Evolutionary conservation across 1,140 invertebrate species (phyloP).

Genomic region (Metopolophium dirhodum): DNA sequence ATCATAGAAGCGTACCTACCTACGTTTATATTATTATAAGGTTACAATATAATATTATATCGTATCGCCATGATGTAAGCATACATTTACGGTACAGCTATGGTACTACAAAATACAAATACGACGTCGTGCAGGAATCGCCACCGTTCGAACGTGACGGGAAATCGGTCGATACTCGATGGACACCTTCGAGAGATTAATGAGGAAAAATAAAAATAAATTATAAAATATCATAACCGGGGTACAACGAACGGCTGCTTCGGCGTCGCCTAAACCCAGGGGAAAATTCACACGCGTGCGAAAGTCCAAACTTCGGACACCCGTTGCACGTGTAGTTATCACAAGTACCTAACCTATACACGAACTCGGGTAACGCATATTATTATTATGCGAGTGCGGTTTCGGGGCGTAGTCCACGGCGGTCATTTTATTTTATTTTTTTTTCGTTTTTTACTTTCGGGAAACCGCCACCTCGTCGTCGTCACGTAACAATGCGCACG

Average conservation of each 20-base stretch:
- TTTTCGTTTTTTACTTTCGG: not conserved
- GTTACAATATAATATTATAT: too few species aligned
- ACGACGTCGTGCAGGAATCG: too few species aligned
- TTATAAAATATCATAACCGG: not conserved
- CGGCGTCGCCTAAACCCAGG: not conserved
- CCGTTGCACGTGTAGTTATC: not conserved
- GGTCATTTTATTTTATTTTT: slow-evolving; percentile 7
- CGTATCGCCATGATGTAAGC: too few species aligned
- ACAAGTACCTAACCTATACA: not conserved
- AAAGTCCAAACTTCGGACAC: not conserved
- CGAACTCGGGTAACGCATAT: not conserved
- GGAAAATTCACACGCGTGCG: not conserved
- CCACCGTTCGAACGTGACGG: not conserved
- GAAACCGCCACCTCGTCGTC: not conserved
- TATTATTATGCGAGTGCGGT: not conserved
- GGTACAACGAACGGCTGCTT: not conserved
- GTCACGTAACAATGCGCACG: not conserved
- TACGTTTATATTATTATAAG: not conserved
- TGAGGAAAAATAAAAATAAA: not conserved
- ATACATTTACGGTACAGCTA: too few species aligned
- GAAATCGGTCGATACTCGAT: not conserved
- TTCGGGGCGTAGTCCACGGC: not conserved
- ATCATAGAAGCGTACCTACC: not conserved
- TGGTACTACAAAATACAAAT: too few species aligned
- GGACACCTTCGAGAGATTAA: not conserved